Evolutionary conservation across 2,797 vertebrate species (phyloP).

Genomic region (Atherinosoma microstoma): DNA sequence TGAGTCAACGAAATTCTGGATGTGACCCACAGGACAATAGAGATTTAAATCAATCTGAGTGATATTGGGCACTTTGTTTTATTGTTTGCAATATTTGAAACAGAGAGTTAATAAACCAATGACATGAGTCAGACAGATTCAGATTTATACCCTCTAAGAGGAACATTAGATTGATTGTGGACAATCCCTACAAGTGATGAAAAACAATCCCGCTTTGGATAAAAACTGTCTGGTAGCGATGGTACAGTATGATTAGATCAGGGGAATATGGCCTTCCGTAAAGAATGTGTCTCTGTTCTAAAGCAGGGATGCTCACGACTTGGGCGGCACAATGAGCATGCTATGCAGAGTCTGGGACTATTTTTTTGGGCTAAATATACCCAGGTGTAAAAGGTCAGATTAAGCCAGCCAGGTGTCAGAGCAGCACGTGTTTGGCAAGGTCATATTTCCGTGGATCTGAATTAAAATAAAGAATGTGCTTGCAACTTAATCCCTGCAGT

Average conservation of each 20-base stretch:
- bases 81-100: slow-evolving; percentile 14
- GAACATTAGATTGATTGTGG: slow-evolving; percentile 51
- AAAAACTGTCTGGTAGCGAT: slow-evolving; percentile 32
- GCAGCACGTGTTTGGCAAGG: slow-evolving; percentile 50
- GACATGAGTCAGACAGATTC: slow-evolving; percentile 38
- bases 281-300: slow-evolving; percentile 43
- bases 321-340: slow-evolving; percentile 2
- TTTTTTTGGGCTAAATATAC: slow-evolving; percentile 67
- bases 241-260: slow-evolving; percentile 25
- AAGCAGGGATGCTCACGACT: slow-evolving; percentile 4
- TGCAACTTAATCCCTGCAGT: slow-evolving; percentile 69
- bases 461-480: slow-evolving; percentile 62
- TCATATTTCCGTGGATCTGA: slow-evolving; percentile 57
- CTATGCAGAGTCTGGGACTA: slow-evolving; percentile 12
- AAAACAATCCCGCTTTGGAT: slow-evolving; percentile 33
- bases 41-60: slow-evolving; percentile 13
- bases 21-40: slow-evolving; percentile 19
- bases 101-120: background rate
- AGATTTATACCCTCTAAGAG: slow-evolving; percentile 20
- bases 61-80: slow-evolving; percentile 19
- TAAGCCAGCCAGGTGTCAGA: slow-evolving; percentile 65
- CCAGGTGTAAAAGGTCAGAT: slow-evolving; percentile 50
- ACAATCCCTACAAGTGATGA: slow-evolving; percentile 22
- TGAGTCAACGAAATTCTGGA: slow-evolving; percentile 30
- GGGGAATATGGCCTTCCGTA: slow-evolving; percentile 16